Percentiles rank a stretch among this genome's conserved stretches.
Conservation (phyloP, 2,797 vertebrate genomes). For the Microctenopoma stevenorrisi region DNA sequence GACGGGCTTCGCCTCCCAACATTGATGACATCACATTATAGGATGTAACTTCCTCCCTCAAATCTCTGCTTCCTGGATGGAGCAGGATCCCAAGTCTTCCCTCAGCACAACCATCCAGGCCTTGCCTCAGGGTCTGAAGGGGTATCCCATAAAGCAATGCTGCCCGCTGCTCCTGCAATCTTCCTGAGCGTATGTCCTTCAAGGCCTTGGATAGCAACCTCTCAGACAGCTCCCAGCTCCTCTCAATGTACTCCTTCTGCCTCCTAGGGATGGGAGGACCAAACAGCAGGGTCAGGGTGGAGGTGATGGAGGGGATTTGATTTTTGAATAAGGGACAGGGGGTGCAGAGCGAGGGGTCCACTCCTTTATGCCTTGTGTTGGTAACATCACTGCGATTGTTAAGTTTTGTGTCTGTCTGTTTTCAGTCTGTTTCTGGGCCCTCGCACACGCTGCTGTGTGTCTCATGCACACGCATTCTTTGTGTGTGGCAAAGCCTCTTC, state of each 20-base stretch:
- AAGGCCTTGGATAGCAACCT: conserved; percentile 99
- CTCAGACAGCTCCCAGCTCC: conserved; percentile 99
- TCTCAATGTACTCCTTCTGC: conserved; percentile 98
- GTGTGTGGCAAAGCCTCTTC: conserved; percentile 80
- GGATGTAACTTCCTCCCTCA: conserved; percentile 75
- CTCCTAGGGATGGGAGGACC: conserved; percentile 93
- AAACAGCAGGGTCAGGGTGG: conserved; percentile 84
- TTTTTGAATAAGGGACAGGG: conserved; percentile 89
- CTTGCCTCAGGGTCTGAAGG: conserved; percentile 94
- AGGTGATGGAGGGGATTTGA: conserved; percentile 88
- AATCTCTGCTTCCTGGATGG: conserved; percentile 87
- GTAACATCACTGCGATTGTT: conserved; percentile 98
- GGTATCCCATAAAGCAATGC: conserved; percentile 99
- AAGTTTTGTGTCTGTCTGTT: conserved; percentile 74
- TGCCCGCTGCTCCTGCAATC: conserved; percentile 97
- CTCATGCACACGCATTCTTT: conserved; percentile 57
- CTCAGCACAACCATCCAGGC: conserved; percentile 93
- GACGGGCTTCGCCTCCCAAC: conserved; percentile 92
- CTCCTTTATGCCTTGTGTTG: conserved; percentile 99
- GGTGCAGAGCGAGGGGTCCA: conserved; percentile 94
- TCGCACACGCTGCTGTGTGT: conserved; percentile 69
- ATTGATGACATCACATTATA: conserved; percentile 79
- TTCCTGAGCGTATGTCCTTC: conserved; percentile 99
- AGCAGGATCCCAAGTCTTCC: conserved; percentile 87
- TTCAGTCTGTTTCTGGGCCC: conserved; percentile 87